These are phyloP conservation scores for Hypomecis atomaria DNA, from an alignment of 2,888 invertebrate genomes.

Conservation along the genomic window DNA sequence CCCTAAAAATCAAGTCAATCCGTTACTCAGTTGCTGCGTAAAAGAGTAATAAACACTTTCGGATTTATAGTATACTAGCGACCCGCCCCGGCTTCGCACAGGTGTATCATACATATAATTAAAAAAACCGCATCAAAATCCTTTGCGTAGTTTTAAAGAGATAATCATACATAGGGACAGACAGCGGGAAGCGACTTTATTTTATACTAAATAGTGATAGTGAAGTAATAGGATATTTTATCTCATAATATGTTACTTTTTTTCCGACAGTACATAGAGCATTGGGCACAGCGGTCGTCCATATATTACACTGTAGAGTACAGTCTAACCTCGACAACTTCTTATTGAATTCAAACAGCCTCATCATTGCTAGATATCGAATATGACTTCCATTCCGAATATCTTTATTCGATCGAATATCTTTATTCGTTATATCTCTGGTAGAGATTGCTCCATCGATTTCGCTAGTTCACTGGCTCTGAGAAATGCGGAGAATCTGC, in stretches of 20 bases:
- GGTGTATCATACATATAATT: too few species aligned
- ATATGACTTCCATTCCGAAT: conserved; percentile 27
- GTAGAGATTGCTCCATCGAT: conserved; percentile 24
- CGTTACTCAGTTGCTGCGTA: too few species aligned
- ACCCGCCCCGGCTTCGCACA: too few species aligned
- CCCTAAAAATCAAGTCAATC: too few species aligned
- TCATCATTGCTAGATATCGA: conserved; percentile 35
- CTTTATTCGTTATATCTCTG: conserved; percentile 3
- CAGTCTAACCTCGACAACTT: conserved; percentile 28
- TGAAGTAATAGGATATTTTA: too few species aligned
- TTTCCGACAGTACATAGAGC: conserved; percentile 4
- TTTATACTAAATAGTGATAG: too few species aligned
- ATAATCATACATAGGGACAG: too few species aligned
- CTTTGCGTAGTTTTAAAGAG: too few species aligned
- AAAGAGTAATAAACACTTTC: too few species aligned
- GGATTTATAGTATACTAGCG: too few species aligned
- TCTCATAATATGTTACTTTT: not conserved
- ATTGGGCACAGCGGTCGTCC: conserved; percentile 24
- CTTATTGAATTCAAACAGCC: conserved; percentile 41
- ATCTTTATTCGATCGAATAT: conserved; percentile 25
- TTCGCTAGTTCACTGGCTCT: conserved; percentile 5
- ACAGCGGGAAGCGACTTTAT: too few species aligned
- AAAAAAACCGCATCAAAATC: too few species aligned
- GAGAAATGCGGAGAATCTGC: conserved; percentile 2
- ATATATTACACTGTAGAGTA: conserved; percentile 17